These are phyloP conservation scores for Noctua fimbriata DNA, from an alignment of 2,888 invertebrate species.

Conservation along the genomic window DNA sequence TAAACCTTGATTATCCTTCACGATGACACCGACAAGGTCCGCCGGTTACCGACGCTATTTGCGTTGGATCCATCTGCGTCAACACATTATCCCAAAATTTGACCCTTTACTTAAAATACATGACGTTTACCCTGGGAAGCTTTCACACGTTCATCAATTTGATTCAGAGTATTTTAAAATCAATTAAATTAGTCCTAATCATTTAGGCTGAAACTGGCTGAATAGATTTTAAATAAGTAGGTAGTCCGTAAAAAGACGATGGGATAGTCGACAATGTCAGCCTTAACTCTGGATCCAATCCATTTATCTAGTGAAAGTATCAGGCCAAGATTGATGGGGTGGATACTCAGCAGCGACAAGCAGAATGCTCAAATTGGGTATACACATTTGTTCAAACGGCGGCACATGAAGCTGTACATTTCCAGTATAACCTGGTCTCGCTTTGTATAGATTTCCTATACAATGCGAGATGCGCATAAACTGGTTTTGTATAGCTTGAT, in stretches of 20 bases:
- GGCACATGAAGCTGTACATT: too few species aligned
- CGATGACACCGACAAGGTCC: constrained; percentile 73
- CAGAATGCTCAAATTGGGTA: constrained; percentile 64
- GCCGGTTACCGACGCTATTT: constrained; percentile 77
- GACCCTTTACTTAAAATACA: constrained; percentile 78
- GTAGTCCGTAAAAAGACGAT: constrained; percentile 33
- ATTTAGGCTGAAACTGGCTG: not conserved
- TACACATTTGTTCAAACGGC: constrained; percentile 32
- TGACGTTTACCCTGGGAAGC: constrained; percentile 73
- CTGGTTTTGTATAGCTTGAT: too few species aligned
- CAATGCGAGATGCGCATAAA: too few species aligned
- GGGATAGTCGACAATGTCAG: constrained; percentile 69
- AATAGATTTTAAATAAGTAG: constrained; percentile 2
- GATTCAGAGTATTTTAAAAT: constrained; percentile 55
- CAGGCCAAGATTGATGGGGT: constrained; percentile 75
- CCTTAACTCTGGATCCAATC: constrained; percentile 70
- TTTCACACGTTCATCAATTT: constrained; percentile 74
- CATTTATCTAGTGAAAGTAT: constrained; percentile 73
- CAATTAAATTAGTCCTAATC: not conserved
- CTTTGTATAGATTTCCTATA: too few species aligned
- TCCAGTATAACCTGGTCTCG: too few species aligned
- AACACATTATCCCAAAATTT: constrained; percentile 81
- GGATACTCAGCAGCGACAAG: constrained; percentile 65
- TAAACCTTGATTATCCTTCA: constrained; percentile 67
- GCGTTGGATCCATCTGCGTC: constrained; percentile 73